Percentiles rank a stretch among this genome's conserved stretches.
Evolutionary conservation across 1,140 invertebrate genomes (phyloP).

Genomic region (Microplitis demolitor): DNA sequence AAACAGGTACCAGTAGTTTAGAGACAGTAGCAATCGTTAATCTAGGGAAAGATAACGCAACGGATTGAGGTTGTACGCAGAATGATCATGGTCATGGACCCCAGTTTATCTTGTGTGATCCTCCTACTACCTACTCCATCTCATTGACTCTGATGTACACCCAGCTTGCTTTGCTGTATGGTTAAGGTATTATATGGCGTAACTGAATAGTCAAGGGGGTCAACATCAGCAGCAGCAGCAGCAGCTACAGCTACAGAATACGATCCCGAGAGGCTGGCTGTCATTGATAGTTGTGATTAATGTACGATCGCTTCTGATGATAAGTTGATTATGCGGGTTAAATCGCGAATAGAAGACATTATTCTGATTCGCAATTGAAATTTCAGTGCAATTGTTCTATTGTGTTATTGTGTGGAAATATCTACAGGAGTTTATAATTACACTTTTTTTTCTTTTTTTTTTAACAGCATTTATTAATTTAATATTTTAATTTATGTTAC

Average conservation of each 20-base stretch:
- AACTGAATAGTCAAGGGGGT: conserved; percentile 21
- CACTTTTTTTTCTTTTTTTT: too few relatives aligned
- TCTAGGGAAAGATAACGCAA: conserved; percentile 37
- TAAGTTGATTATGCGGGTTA: conserved; percentile 52
- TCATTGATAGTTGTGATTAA: conserved; percentile 59
- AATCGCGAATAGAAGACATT: conserved; percentile 20
- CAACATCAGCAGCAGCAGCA: not conserved
- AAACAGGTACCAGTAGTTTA: not conserved
- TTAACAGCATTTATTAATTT: too few relatives aligned
- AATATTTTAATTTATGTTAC: too few relatives aligned
- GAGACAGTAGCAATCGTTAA: conserved; percentile 41
- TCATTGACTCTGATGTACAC: not conserved
- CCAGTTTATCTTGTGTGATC: conserved; percentile 1
- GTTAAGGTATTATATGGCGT: not conserved
- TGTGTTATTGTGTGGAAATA: too few relatives aligned
- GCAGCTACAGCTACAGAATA: not conserved
- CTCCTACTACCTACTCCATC: not conserved
- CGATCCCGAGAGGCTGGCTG: conserved; percentile 28
- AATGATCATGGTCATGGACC: conserved; percentile 24
- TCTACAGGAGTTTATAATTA: too few relatives aligned
- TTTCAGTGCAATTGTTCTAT: not conserved
- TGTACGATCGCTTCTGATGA: conserved; percentile 41
- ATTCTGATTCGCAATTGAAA: not conserved
- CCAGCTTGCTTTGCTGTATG: not conserved
- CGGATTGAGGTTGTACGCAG: conserved; percentile 23